These are phyloP conservation scores for Accipiter virgatus DNA, from an alignment of 2,113 vertebrate genomes.

Conservation along the genomic window DNA sequence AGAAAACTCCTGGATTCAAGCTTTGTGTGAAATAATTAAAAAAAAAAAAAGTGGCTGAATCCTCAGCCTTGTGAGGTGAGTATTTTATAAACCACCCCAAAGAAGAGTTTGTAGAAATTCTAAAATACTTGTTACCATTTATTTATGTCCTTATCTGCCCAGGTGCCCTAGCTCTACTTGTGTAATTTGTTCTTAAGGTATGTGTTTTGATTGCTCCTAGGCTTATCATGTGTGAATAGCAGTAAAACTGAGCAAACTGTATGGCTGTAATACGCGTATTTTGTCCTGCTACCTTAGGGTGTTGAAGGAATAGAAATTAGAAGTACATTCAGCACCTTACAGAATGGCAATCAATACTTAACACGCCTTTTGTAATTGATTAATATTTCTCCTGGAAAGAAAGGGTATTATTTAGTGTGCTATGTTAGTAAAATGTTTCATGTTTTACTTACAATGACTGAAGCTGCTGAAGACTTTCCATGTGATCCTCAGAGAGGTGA, in stretches of 20 bases:
- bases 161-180: not conserved
- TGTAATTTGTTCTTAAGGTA: not conserved
- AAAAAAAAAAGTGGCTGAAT: not conserved
- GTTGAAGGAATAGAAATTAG: not conserved
- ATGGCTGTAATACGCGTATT: not conserved
- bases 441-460: constrained; percentile 79
- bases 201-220: not conserved
- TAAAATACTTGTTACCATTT: not conserved
- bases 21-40: not conserved
- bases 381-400: not conserved
- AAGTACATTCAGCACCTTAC: not conserved
- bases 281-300: not conserved
- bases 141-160: not conserved
- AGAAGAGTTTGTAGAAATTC: not conserved
- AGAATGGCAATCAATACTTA: not conserved
- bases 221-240: not conserved
- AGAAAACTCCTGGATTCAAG: not conserved
- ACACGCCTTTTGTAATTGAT: not conserved
- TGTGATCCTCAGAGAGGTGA: constrained; percentile 70
- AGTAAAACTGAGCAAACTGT: not conserved
- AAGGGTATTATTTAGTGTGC: not conserved
- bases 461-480: constrained; percentile 74
- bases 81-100: not conserved
- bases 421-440: not conserved
- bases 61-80: not conserved